phyloP scores from a whole-genome alignment of 2,113 vertebrate species.

The Seriola rivoliana region DNA sequence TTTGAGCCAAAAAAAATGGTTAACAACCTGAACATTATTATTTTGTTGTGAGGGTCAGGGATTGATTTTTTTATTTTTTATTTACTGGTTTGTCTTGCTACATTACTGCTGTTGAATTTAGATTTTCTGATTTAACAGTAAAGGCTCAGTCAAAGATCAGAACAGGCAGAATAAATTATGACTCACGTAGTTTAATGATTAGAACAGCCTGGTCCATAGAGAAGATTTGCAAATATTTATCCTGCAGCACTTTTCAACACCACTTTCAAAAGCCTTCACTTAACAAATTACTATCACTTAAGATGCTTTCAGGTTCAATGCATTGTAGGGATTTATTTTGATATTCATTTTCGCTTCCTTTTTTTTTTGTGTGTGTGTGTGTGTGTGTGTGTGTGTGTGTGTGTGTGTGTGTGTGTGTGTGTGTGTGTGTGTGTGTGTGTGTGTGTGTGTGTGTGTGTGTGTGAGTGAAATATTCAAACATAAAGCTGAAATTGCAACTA shows the following conservation, averaged over 20 bases:
- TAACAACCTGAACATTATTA: slow-evolving; percentile 17
- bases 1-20: slow-evolving; percentile 15
- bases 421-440: too few species aligned
- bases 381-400: too few species aligned
- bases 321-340: slow-evolving; percentile 3
- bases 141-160: slow-evolving; percentile 31
- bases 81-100: slow-evolving; percentile 28
- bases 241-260: slow-evolving; percentile 34
- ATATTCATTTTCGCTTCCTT: slow-evolving; percentile 9
- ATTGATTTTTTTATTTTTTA: slow-evolving; percentile 40
- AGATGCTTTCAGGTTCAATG: slow-evolving; percentile 13
- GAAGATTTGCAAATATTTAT: slow-evolving; percentile 36
- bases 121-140: slow-evolving; percentile 13
- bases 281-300: neutral
- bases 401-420: too few species aligned
- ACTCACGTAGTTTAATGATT: slow-evolving; percentile 37
- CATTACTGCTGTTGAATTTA: slow-evolving; percentile 9
- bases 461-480: neutral
- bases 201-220: slow-evolving; percentile 20
- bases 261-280: slow-evolving; percentile 25
- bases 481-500: neutral
- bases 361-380: neutral
- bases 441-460: too few species aligned
- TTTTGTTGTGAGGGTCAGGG: neutral
- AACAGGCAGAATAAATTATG: slow-evolving; percentile 10